Base-by-base conservation (phyloP, 1,140 invertebrate genomes). In the Drosophila subobscura region DNA sequence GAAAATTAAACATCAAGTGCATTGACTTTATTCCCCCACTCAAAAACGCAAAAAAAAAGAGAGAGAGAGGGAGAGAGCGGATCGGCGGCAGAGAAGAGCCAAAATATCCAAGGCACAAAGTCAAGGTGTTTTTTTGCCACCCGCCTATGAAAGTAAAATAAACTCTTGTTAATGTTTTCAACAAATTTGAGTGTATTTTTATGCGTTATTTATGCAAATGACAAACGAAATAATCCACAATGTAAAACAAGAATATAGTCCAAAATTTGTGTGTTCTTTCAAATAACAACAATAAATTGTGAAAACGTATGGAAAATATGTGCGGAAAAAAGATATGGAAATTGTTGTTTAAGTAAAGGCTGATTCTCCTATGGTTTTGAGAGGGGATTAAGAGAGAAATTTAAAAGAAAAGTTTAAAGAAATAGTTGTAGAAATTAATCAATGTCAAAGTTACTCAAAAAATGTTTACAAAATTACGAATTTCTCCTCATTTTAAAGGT, bases 1-100 rank as follows among this genome's bases (percentile, higher is more conserved):
- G 37, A 47, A 66, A 47, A 52, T 57, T 42, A 59, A 54, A 23
- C 27, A 44, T n/a, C 47, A 84, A 81, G 79, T 81, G 79, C 79
- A 81, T 84, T 84, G 79, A 81, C 79, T 74, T 64, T 53, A 44
- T 40, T 55, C 14, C 29, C 5, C 33, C 16, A 20, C 16, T 3
- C 29, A 3, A 33, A 29, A 29, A 29, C 25, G 5, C 7, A 29
- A 0, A 8, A 29, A 29, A 29, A 0, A 8, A 8, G 16, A 20
- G 16, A 20, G 16, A 20, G 16, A 20, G 16, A 20, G 16, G 1
- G 16, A 37, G 10, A 12, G 25, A 27, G 25, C 5, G 10, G 33
- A 37, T 37, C 33, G 33, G 10, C 3, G 33, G 10, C 33, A 12
- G 14, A 16, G 10, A 22, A 40, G n/a, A 3, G 10, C 42, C 5